phyloP scores from a whole-genome alignment of 92 coral and sea anemone genomes.

The Phenganax subtilis region DNA sequence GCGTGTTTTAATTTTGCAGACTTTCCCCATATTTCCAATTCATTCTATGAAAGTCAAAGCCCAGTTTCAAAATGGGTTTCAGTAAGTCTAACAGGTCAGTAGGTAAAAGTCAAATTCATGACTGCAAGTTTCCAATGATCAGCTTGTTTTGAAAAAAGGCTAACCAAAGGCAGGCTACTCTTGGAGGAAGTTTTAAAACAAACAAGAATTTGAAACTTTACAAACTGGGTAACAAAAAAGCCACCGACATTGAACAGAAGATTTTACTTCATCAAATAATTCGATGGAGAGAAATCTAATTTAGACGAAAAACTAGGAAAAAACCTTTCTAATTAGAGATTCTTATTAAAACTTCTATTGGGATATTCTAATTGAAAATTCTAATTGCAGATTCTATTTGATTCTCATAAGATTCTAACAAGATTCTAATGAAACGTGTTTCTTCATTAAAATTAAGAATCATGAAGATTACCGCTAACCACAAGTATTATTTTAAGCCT shows the following conservation, averaged over 20 bases:
- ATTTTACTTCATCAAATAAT: background rate
- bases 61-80: too few species aligned
- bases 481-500: too few species aligned
- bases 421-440: background rate
- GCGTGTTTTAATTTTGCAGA: background rate
- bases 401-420: too few species aligned
- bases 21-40: background rate
- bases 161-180: background rate
- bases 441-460: background rate
- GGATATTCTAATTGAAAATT: too few species aligned
- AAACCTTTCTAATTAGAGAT: background rate
- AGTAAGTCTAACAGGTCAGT: too few species aligned
- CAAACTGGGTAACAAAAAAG: background rate
- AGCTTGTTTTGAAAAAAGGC: background rate
- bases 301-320: too few species aligned
- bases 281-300: too few species aligned
- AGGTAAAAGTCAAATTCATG: too few species aligned
- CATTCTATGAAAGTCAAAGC: background rate
- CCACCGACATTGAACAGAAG: background rate
- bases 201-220: background rate
- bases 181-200: conserved; percentile 1
- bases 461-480: background rate
- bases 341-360: too few species aligned
- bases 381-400: too few species aligned
- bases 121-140: background rate